Conservation (phyloP, 2,888 invertebrate species). For the Drosophila atroscutellata region DNA sequence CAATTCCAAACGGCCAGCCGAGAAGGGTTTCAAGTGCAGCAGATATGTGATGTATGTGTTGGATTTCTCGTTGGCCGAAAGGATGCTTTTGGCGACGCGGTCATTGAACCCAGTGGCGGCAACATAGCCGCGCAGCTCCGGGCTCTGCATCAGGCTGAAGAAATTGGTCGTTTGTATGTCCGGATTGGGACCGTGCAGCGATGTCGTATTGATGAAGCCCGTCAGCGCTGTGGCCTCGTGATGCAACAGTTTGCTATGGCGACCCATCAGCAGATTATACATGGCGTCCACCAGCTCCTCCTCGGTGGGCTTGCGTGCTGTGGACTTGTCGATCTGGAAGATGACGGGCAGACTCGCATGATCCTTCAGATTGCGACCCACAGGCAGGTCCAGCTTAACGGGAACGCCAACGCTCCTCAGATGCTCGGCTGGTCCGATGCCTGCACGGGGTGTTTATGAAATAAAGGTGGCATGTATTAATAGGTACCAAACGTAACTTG, state of each 20-base stretch:
- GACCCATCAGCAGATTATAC: slow-evolving; percentile 86
- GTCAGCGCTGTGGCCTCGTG: slow-evolving; percentile 86
- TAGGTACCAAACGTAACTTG: background rate
- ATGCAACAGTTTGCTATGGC: slow-evolving; percentile 86
- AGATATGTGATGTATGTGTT: slow-evolving; percentile 82
- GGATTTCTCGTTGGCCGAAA: slow-evolving; percentile 80
- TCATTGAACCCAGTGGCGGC: slow-evolving; percentile 81
- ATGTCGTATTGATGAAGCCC: slow-evolving; percentile 87
- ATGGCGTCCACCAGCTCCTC: slow-evolving; percentile 84
- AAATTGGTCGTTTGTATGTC: slow-evolving; percentile 87
- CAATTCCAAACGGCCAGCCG: slow-evolving; percentile 86
- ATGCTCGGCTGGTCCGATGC: slow-evolving; percentile 82
- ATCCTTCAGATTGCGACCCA: slow-evolving; percentile 92
- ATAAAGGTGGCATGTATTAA: background rate
- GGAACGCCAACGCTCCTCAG: slow-evolving; percentile 76
- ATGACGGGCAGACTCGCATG: slow-evolving; percentile 88
- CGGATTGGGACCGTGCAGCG: slow-evolving; percentile 86
- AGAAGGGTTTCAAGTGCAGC: slow-evolving; percentile 85
- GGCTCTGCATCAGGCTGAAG: slow-evolving; percentile 85
- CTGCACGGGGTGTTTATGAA: slow-evolving; percentile 34
- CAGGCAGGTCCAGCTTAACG: slow-evolving; percentile 83
- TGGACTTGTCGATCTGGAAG: slow-evolving; percentile 85
- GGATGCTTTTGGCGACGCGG: slow-evolving; percentile 79
- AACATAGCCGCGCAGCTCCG: slow-evolving; percentile 81
- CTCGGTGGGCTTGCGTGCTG: slow-evolving; percentile 82